Percentiles rank a stretch among this genome's conserved stretches.
Evolutionary conservation across 2,113 vertebrate species (phyloP).

Genomic region (Leptosomus discolor): DNA sequence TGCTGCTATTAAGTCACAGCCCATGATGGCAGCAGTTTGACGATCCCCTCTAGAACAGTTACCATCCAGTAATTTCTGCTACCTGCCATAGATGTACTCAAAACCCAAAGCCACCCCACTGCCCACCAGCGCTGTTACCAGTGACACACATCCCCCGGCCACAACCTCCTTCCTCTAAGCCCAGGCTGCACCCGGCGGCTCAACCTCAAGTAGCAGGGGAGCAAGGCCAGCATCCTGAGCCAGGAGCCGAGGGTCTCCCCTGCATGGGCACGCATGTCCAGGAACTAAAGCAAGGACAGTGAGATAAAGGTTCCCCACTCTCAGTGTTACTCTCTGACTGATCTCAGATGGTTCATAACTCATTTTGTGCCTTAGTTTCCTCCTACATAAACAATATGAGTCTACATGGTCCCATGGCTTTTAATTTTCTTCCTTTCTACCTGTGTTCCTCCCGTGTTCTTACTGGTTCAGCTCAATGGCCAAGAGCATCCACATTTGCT

Average conservation of each 20-base stretch:
- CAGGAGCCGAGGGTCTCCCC: accelerated
- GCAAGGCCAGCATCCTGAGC: background rate
- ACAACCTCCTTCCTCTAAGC: background rate
- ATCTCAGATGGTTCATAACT: background rate
- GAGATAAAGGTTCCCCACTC: background rate
- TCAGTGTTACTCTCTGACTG: background rate
- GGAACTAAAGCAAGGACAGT: background rate
- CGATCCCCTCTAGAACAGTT: background rate
- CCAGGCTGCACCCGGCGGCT: background rate
- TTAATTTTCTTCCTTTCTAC: background rate
- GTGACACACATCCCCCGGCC: accelerated
- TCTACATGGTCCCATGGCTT: background rate
- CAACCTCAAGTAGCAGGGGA: accelerated
- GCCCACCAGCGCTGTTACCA: background rate
- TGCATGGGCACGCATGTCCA: background rate
- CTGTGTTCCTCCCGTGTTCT: background rate
- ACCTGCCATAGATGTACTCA: background rate
- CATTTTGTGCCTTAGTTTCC: background rate
- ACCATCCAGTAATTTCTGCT: background rate
- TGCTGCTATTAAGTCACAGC: background rate
- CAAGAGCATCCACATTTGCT: background rate
- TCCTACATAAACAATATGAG: background rate
- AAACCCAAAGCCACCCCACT: background rate
- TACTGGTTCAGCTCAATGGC: background rate
- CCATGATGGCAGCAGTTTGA: background rate